Base-by-base conservation (phyloP, 92 coral and sea anemone genomes). In the Zoanthus solanderi region DNA sequence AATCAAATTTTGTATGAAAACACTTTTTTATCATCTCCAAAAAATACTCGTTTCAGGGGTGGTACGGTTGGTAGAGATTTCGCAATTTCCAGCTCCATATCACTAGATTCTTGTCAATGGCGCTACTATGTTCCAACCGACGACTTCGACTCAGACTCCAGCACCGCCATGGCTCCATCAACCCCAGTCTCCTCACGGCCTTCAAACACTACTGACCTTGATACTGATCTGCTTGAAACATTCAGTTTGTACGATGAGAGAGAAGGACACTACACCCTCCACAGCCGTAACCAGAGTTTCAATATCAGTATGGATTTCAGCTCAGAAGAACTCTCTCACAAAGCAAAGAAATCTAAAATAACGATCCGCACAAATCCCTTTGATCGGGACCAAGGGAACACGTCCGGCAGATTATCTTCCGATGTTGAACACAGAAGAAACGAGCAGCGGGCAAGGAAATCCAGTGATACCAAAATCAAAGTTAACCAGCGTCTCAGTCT, bases 181-280 rank as follows among this genome's bases (percentile, higher is more conserved):
- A 80, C 84, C 28, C 84, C 84, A 80, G 74, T 63, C 84, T 80
- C 84, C 56, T 42, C 72, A 42, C 84, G 73, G 11, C 56, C 58
- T 9, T 60, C 73, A 2, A 23, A 61, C 74, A 61, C 84, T 5
- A 80, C 84, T 7, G 72, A 80, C 84, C 60, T 78, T 66, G 94
- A 89, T 30, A 92, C 94, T 16, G 94, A 92, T 69, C 52, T 92
- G n/a, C 81, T 92, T 34, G 94, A 89, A 32, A 90, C 77, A 0
- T 92, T 85, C 78, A 89, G 88, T 50, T 14, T 78, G 18, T 84
- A 84, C 58, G 90, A 85, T n/a, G 90, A 53, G 16, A 90, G 80
- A 30, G 92, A 86, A 44, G 92, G 94, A 8, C 86, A 86, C 32
- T 85, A 83, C 44, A 68, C 65, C 17, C 56, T 88, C 10, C 80